phyloP scores from a whole-genome alignment of 2,113 vertebrate genomes.

The Athene noctua region DNA sequence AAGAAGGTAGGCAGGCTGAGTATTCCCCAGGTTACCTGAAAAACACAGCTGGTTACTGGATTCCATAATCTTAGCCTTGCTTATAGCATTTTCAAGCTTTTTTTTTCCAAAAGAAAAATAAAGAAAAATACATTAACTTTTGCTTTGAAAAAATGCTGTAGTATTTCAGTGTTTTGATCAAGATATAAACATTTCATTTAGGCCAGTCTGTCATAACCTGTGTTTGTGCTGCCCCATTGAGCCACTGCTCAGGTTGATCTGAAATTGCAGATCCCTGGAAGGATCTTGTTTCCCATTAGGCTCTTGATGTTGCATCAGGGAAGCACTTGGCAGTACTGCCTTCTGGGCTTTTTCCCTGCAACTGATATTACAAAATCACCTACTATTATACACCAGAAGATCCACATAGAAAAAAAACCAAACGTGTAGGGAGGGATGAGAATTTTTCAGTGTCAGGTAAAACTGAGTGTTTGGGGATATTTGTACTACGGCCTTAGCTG shows the following conservation, averaged over 20 bases:
- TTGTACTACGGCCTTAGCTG: accelerated
- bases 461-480: neutral
- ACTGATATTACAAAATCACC: neutral
- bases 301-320: neutral
- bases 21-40: neutral
- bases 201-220: neutral
- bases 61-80: neutral
- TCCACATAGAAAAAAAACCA: neutral
- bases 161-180: neutral
- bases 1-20: neutral
- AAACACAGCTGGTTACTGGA: neutral
- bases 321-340: neutral
- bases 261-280: neutral
- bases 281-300: neutral
- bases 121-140: neutral
- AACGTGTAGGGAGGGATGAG: accelerated
- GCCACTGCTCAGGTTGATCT: neutral
- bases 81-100: neutral
- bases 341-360: neutral
- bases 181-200: neutral
- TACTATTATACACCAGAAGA: neutral
- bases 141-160: neutral
- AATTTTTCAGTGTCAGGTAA: neutral
- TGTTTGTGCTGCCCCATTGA: neutral
- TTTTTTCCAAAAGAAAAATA: neutral